Evolutionary conservation across 1,140 invertebrate genomes (phyloP), one percentile per base, ranked within the genome.

Genomic region (Tetragnatha versicolor): DNA sequence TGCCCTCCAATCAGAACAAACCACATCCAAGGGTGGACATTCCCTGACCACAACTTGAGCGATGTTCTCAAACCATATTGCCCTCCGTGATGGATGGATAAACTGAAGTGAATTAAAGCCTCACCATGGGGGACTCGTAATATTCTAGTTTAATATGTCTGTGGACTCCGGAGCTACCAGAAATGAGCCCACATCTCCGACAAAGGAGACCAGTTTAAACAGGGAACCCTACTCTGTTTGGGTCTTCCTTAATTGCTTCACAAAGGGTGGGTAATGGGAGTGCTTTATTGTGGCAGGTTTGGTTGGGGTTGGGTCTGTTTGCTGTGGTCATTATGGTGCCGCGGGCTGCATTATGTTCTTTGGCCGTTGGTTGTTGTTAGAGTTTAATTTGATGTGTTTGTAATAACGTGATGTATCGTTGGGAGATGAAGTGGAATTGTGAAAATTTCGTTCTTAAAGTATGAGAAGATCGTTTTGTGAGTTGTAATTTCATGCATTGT

Each of bases 101-200:
- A 51, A 45, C 42, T 45, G n/a, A 4, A 27, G 22, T 27, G 60
- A 63, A 63, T 63, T 63, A 42, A 63, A 63, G 37, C 42, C 60
- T 31, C 14, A 14, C 60, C 60, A 20, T 58, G 27, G 27, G n/a
- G 42, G 33, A 63, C 60, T 39, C 17, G 22, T 27, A 63, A n/a
- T 42, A 63, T 33, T 63, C 33, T 39, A 22, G 29, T 14, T 39
- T 37, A 33, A 25, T 39, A 39, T 63, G 25, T 22, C 60, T 33
- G n/a, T 27, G 14, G 27, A 33, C 55, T 58, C 29, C 31, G 35
- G 55, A 58, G 31, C 31, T 29, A 33, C 17, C 17, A 20, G 33
- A 33, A 61, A 63, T 63, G 60, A 45, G 33, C 37, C 27, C 60
- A 25, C 60, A 63, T 63, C 42, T 63, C 22, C 60, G 33, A 63